These are phyloP conservation scores for Furnarius figulus DNA, from an alignment of 2,113 vertebrate genomes.

Conservation along the genomic window DNA sequence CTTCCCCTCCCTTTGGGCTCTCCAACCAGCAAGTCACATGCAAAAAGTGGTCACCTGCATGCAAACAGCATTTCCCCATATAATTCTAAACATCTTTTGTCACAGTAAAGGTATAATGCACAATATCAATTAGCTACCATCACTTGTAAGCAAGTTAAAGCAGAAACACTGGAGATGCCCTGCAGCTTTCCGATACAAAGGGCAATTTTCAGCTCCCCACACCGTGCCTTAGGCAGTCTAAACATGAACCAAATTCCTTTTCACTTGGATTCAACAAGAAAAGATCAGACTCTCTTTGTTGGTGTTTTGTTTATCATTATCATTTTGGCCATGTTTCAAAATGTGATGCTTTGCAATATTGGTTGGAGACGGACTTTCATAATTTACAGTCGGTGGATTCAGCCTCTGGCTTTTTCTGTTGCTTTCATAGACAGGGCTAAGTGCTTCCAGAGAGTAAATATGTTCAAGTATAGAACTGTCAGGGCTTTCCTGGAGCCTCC, in stretches of 20 bases:
- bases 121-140: slow-evolving; percentile 20
- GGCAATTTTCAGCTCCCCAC: background rate
- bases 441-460: background rate
- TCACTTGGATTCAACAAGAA: slow-evolving; percentile 43
- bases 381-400: background rate
- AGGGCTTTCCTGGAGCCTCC: background rate
- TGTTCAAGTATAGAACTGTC: background rate
- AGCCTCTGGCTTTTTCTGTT: background rate
- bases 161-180: background rate
- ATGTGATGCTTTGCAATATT: background rate
- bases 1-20: background rate
- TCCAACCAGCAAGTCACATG: background rate
- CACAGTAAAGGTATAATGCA: background rate
- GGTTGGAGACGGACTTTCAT: background rate
- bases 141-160: slow-evolving; percentile 13
- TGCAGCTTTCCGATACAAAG: background rate
- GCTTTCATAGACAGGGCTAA: background rate
- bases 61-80: background rate
- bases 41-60: background rate
- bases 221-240: background rate
- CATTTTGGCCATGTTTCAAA: slow-evolving; percentile 35
- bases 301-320: slow-evolving; percentile 33
- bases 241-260: slow-evolving; percentile 49
- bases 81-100: background rate
- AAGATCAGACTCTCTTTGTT: slow-evolving; percentile 11